Conservation (phyloP, 1,140 invertebrate species). For the Diorhabda elongata region DNA sequence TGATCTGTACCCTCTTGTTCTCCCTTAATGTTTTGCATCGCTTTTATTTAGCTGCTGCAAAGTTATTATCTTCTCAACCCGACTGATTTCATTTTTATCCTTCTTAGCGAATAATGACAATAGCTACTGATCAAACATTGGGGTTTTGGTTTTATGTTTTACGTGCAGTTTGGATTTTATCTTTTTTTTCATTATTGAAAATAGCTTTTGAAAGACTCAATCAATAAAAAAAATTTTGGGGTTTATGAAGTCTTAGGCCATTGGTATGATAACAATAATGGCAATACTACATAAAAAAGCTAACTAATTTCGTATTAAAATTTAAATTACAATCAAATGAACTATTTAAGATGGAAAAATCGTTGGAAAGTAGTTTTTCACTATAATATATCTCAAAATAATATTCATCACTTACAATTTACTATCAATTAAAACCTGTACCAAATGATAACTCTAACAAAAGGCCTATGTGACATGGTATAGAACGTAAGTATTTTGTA, state of each 20-base stretch:
- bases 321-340: too few relatives aligned
- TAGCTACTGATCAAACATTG: conserved; percentile 1
- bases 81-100: conserved; percentile 14
- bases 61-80: conserved; percentile 18
- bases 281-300: too few relatives aligned
- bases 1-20: not conserved
- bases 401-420: too few relatives aligned
- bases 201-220: not conserved
- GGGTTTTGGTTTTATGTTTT: not conserved
- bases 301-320: too few relatives aligned
- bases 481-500: not conserved
- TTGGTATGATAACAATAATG: too few relatives aligned
- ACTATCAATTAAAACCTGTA: too few relatives aligned
- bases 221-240: not conserved
- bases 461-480: too few relatives aligned
- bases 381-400: too few relatives aligned
- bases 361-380: too few relatives aligned
- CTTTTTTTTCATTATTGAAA: not conserved
- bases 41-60: conserved; percentile 16
- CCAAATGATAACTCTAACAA: too few relatives aligned
- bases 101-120: conserved; percentile 8
- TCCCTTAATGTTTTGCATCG: conserved; percentile 19
- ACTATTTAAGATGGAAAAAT: too few relatives aligned
- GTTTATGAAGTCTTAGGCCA: too few relatives aligned
- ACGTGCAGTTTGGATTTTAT: not conserved